phyloP scores from a whole-genome alignment of 1,140 invertebrate species.

The Belonocnema kinseyi region DNA sequence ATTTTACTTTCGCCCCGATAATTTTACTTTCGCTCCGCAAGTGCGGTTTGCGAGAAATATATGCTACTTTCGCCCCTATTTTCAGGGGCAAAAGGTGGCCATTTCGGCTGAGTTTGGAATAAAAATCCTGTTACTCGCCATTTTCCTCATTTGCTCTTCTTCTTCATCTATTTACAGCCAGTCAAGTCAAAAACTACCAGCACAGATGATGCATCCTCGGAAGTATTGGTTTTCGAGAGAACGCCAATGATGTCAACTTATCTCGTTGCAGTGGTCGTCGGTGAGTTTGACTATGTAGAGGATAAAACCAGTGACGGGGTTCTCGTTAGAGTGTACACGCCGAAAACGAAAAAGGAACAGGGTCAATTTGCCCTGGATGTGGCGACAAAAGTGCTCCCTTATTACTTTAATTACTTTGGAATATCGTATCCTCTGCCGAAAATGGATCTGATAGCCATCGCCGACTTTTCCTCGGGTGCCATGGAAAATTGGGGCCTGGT shows the following conservation, averaged over 20 bases:
- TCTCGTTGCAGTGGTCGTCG: conserved; percentile 93
- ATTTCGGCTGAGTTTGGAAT: too few relatives aligned
- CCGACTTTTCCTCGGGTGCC: conserved; percentile 93
- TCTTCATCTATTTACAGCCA: conserved; percentile 56
- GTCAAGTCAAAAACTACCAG: conserved; percentile 45
- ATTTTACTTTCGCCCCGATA: too few relatives aligned
- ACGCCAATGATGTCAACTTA: conserved; percentile 98
- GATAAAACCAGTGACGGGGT: conserved; percentile 87
- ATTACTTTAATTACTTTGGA: conserved; percentile 96
- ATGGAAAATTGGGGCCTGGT: conserved; percentile 98
- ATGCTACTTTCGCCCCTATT: too few relatives aligned
- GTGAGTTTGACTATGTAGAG: conserved; percentile 96
- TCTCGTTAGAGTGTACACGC: conserved; percentile 93
- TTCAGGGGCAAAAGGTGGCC: too few relatives aligned
- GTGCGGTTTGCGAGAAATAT: too few relatives aligned
- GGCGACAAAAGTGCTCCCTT: conserved; percentile 90
- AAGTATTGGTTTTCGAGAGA: conserved; percentile 86
- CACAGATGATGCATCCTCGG: conserved; percentile 27
- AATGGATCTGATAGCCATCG: conserved; percentile 95
- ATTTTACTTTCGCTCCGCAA: too few relatives aligned
- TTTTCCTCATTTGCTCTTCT: not conserved
- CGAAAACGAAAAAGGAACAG: conserved; percentile 93
- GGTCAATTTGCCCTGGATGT: conserved; percentile 94
- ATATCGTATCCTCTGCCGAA: conserved; percentile 97
- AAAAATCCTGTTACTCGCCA: too few relatives aligned